Percentiles rank a stretch among this genome's conserved stretches.
These are phyloP conservation scores for Azorinus chamasolen DNA, from an alignment of 2,888 invertebrate species.

Conservation along the genomic window DNA sequence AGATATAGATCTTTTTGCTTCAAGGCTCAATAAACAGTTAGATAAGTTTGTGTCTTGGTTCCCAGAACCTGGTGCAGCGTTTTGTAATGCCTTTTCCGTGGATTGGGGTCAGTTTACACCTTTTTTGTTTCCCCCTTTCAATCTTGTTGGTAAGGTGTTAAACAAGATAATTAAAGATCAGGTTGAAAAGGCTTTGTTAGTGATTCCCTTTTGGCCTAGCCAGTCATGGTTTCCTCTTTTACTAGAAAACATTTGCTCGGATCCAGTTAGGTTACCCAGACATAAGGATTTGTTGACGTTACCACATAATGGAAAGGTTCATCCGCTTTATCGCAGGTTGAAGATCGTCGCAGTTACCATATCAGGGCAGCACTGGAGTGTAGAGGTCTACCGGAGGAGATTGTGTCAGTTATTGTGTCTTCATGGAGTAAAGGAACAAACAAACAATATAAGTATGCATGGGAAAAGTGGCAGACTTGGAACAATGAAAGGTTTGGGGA, in stretches of 20 bases:
- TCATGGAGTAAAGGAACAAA: constrained; percentile 33
- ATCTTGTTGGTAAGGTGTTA: constrained; percentile 32
- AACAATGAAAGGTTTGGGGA: constrained; percentile 2
- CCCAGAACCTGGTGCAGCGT: constrained; percentile 16
- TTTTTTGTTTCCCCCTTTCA: constrained; percentile 52
- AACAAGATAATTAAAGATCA: constrained; percentile 45
- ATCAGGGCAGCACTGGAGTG: constrained; percentile 30
- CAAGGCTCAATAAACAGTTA: constrained; percentile 24
- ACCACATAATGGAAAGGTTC: constrained; percentile 5
- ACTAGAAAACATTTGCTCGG: constrained; percentile 23
- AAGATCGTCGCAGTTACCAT: too few species aligned
- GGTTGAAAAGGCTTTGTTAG: constrained; percentile 36
- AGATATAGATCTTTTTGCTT: constrained; percentile 43
- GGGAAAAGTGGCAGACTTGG: constrained; percentile 39
- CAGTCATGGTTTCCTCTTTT: constrained; percentile 58
- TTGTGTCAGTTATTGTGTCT: constrained; percentile 12
- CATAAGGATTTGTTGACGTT: constrained; percentile 39
- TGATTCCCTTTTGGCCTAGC: constrained; percentile 50
- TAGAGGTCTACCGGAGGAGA: constrained; percentile 15
- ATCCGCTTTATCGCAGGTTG: too few species aligned
- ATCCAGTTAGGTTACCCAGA: constrained; percentile 42
- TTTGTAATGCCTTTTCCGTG: too few species aligned
- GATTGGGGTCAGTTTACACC: constrained; percentile 34
- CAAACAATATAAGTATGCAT: constrained; percentile 32
- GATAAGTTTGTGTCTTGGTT: constrained; percentile 34